Evolutionary conservation across 2,797 vertebrate species (phyloP).

Genomic region (Ptychobarbus kaznakovi): DNA sequence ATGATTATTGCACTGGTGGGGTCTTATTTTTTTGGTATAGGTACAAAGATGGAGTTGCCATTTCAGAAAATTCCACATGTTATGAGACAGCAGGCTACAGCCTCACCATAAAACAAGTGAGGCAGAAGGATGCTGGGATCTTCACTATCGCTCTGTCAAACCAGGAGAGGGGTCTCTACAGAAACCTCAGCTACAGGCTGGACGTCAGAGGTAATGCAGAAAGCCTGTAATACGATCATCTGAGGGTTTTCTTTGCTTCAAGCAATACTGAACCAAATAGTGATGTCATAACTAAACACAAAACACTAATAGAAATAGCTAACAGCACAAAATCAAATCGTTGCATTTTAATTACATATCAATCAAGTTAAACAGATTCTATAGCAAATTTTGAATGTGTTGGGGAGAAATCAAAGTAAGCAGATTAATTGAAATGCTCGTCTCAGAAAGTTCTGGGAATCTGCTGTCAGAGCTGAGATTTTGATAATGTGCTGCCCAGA

Average conservation of each 20-base stretch:
- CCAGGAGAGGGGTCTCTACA: constrained; percentile 72
- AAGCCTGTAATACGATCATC: neutral
- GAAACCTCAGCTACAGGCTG: constrained; percentile 85
- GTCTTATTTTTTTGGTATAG: constrained; percentile 67
- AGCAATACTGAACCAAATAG: neutral
- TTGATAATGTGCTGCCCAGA: constrained; percentile 55
- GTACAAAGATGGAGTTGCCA: constrained; percentile 85
- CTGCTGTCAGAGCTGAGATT: constrained; percentile 6
- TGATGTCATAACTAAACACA: neutral
- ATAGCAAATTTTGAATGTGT: neutral
- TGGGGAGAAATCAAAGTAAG: neutral
- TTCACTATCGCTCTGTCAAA: constrained; percentile 84
- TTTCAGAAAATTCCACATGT: constrained; percentile 80
- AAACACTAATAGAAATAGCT: neutral
- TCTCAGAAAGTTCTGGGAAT: constrained; percentile 27
- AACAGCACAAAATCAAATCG: neutral
- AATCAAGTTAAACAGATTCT: neutral
- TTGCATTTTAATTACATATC: neutral
- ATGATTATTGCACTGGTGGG: neutral
- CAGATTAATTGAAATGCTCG: neutral
- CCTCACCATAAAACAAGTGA: constrained; percentile 80
- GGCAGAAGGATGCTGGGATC: constrained; percentile 80
- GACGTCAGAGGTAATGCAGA: constrained; percentile 81
- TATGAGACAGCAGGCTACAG: constrained; percentile 74
- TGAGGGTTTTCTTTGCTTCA: neutral